Evolutionary conservation across 2,113 vertebrate genomes (phyloP).

Genomic region (Dromas ardeola): DNA sequence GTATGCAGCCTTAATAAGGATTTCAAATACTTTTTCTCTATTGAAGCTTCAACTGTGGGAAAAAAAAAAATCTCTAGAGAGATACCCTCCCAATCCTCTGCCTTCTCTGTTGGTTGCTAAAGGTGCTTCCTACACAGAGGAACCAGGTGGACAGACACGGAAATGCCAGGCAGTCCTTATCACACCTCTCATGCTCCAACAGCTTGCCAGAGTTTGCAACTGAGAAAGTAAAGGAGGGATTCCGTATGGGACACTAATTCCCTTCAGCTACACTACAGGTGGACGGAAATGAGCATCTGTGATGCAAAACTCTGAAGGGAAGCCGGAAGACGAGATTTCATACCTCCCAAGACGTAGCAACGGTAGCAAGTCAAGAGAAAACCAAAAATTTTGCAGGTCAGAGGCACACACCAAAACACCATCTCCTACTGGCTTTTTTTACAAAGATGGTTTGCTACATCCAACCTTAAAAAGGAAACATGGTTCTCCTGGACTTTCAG

Average conservation of each 20-base stretch:
- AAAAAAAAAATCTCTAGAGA: not conserved
- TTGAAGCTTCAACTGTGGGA: not conserved
- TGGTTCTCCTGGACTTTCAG: not conserved
- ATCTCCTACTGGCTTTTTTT: not conserved
- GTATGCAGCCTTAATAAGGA: not conserved
- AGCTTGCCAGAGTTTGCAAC: not conserved
- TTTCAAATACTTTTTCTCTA: not conserved
- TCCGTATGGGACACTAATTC: accelerated
- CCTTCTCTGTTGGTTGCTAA: not conserved
- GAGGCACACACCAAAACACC: not conserved
- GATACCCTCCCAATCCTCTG: not conserved
- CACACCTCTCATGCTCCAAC: not conserved
- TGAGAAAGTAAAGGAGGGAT: not conserved
- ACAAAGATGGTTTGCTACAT: not conserved
- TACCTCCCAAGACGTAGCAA: not conserved
- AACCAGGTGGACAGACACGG: not conserved
- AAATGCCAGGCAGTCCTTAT: not conserved
- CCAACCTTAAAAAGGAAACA: not conserved
- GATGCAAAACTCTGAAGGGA: not conserved
- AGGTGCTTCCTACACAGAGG: not conserved
- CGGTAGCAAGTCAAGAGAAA: not conserved
- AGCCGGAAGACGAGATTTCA: not conserved
- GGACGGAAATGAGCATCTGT: not conserved
- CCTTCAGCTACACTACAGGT: not conserved
- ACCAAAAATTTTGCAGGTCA: not conserved